A percentile compares a stretch with the other conserved stretches of the same genome.
phyloP scores from a whole-genome alignment of 2,888 invertebrate genomes.

The Acleris literana region DNA sequence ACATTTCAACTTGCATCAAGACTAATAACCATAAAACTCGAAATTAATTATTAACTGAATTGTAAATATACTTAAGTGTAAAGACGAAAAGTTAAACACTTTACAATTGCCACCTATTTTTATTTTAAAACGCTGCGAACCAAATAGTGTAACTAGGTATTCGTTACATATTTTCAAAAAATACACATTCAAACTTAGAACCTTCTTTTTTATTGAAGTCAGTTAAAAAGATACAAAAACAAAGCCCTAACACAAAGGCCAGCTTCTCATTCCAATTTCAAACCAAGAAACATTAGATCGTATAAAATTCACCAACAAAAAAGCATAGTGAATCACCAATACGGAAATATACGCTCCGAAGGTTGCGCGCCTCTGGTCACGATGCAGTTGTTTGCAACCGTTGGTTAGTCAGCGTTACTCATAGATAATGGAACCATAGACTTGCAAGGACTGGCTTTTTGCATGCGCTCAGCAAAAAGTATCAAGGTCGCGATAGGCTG shows the following conservation, averaged over 20 bases:
- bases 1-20: too few relatives aligned
- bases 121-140: too few relatives aligned
- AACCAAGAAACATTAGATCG: slow-evolving; percentile 23
- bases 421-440: slow-evolving; percentile 35
- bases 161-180: too few relatives aligned
- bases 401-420: slow-evolving; percentile 40
- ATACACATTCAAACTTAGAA: background rate
- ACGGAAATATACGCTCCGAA: slow-evolving; percentile 41
- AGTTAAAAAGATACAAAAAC: background rate
- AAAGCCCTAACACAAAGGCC: background rate
- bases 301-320: slow-evolving; percentile 39
- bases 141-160: too few relatives aligned
- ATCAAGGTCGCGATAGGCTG: slow-evolving; percentile 16
- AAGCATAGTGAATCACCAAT: slow-evolving; percentile 47
- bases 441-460: slow-evolving; percentile 27
- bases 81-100: too few relatives aligned
- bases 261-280: slow-evolving; percentile 20
- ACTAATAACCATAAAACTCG: too few relatives aligned
- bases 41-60: too few relatives aligned
- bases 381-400: slow-evolving; percentile 36
- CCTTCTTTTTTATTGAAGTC: background rate
- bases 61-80: too few relatives aligned
- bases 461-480: slow-evolving; percentile 7
- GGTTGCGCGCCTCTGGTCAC: slow-evolving; percentile 42
- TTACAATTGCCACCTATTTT: too few relatives aligned